Evolutionary conservation across 1,140 invertebrate species (phyloP), one percentile per base, ranked within the genome.

Genomic region (Drosophila ficusphila): DNA sequence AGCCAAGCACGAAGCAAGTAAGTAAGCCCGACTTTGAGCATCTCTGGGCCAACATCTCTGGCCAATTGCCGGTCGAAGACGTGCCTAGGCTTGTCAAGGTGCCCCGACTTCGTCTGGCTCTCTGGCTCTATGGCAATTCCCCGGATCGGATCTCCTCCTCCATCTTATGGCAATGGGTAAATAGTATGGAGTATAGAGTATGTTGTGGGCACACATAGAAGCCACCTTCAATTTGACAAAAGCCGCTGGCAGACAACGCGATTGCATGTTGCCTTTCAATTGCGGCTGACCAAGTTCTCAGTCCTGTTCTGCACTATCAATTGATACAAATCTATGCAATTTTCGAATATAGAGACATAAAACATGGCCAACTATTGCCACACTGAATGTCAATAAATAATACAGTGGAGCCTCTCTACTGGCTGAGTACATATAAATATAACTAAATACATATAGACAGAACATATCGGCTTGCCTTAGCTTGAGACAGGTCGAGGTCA

Each of bases 381-480:
- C 71, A 73, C 61, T 73, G 78, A 78, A 70, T 89, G 79, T 67
- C 85, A 77, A 89, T 89, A 89, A 89, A 89, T 89, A 86, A 89
- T 89, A 70, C 68, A 64, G 29, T 47, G 48, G 18, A 48, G 51
- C 68, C 57, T 44, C 41, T 47, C 38, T 11, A 14, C 38, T 42
- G 38, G 19, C 48, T 46, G 56, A 47, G 34, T 54, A 82, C 34
- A 76, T 27, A 44, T 14, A 23, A 47, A 33, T 29, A 12, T 46
- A 44, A 41, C 51, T 18, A 41, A 25, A 38, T 41, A 53, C 21
- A 21, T 38, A 54, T 41, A 51, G 16, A 52, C 57, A 53, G 56
- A 71, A 72, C 47, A 61, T 76, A 68, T 49, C 58, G 42, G 51
- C 18, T 33, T 33, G 31, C 34, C 14, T 44, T 12, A 29, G 46